Evolutionary conservation across 2,888 invertebrate species (phyloP).

Genomic region (Noctua comes): DNA sequence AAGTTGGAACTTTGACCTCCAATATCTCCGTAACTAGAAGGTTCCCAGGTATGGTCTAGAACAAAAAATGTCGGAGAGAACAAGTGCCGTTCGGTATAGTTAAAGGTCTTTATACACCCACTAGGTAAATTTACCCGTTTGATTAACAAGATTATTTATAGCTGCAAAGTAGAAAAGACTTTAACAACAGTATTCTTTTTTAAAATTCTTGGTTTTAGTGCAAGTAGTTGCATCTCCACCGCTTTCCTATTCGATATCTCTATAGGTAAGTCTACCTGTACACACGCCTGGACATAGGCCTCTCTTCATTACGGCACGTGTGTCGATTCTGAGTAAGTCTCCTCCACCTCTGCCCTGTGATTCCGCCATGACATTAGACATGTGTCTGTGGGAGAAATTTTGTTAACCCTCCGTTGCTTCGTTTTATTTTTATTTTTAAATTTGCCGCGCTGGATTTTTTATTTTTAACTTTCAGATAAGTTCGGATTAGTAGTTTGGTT

Average conservation of each 20-base stretch:
- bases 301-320: slow-evolving; percentile 26
- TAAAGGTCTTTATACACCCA: too few relatives aligned
- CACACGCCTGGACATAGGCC: not conserved
- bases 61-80: too few relatives aligned
- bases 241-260: not conserved
- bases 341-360: slow-evolving; percentile 2
- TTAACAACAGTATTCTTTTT: not conserved
- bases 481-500: not conserved
- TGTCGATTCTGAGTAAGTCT: slow-evolving; percentile 27
- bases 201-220: not conserved
- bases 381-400: not conserved
- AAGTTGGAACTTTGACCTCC: too few relatives aligned
- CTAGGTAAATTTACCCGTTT: not conserved
- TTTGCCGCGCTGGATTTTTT: not conserved
- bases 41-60: too few relatives aligned
- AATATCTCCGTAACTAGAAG: too few relatives aligned
- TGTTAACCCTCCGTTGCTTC: not conserved
- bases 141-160: not conserved
- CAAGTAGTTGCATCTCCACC: not conserved
- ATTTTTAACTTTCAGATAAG: not conserved
- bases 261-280: not conserved
- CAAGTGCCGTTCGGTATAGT: too few relatives aligned
- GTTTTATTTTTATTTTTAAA: not conserved
- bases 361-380: slow-evolving; percentile 8
- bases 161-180: not conserved